Percentiles rank a stretch among this genome's conserved stretches.
Conservation (phyloP, 2,797 vertebrate species). For the Helarctos malayanus region DNA sequence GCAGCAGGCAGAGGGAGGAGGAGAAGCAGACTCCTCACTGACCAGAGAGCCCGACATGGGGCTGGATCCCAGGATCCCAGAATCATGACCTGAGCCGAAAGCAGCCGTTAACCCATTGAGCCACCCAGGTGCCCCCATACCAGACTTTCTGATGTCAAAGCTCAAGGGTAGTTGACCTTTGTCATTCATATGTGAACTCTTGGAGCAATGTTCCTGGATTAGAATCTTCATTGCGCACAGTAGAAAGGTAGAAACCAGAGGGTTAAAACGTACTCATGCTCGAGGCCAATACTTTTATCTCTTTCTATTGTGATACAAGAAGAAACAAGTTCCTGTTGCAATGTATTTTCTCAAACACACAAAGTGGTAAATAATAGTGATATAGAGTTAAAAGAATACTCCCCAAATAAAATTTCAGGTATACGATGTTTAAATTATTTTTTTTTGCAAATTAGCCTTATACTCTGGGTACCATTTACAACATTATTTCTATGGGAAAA, state of each 20-base stretch:
- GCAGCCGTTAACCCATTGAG: too few species aligned
- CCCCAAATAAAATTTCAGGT: background rate
- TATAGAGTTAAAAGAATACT: background rate
- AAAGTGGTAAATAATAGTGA: background rate
- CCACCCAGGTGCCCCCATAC: background rate
- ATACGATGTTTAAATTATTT: background rate
- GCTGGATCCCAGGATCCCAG: too few species aligned
- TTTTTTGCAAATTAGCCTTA: conserved; percentile 31
- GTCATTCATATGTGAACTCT: background rate
- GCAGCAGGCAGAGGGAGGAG: too few species aligned
- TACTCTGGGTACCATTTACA: background rate
- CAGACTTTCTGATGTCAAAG: background rate
- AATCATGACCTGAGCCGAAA: too few species aligned
- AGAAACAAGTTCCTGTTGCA: background rate
- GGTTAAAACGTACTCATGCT: background rate
- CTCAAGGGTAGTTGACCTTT: background rate
- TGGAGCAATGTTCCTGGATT: background rate
- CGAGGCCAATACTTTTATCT: background rate
- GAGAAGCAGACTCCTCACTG: too few species aligned
- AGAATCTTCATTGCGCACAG: background rate
- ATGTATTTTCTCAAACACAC: background rate
- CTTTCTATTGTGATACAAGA: background rate
- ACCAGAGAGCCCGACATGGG: too few species aligned
- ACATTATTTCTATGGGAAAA: conserved; percentile 49
- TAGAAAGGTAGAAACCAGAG: background rate